These are phyloP conservation scores for Rhagonycha fulva DNA, from an alignment of 2,888 invertebrate species.

Conservation along the genomic window DNA sequence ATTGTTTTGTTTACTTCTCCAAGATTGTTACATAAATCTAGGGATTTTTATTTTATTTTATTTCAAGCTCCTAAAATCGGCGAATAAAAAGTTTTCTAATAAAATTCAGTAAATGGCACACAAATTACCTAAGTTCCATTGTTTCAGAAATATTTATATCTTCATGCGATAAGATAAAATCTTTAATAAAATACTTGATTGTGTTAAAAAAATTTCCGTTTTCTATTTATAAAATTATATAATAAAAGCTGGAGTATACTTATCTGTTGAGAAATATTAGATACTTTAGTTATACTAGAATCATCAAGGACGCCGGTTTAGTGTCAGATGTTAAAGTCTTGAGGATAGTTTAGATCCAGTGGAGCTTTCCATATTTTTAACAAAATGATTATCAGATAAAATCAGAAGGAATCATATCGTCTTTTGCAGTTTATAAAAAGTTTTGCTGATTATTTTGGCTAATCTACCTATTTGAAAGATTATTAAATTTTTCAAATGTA, in stretches of 20 bases:
- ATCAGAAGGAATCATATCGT: constrained; percentile 79
- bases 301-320: constrained; percentile 67
- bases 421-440: constrained; percentile 59
- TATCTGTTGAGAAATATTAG: neutral
- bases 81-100: neutral
- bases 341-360: constrained; percentile 74
- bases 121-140: neutral
- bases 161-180: constrained; percentile 51
- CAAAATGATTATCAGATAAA: constrained; percentile 65
- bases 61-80: constrained; percentile 66
- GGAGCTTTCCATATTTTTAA: constrained; percentile 81
- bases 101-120: too few species aligned
- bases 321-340: constrained; percentile 73
- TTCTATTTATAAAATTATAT: neutral
- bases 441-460: constrained; percentile 59
- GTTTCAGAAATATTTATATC: constrained; percentile 50
- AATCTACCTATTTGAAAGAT: constrained; percentile 62
- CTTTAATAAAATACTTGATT: constrained; percentile 54
- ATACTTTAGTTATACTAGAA: constrained; percentile 73
- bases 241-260: neutral
- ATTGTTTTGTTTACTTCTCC: too few species aligned
- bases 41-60: too few species aligned
- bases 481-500: constrained; percentile 62
- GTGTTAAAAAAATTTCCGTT: constrained; percentile 38
- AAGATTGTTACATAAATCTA: too few species aligned